Percentiles rank a stretch among this genome's conserved stretches.
These are phyloP conservation scores for Isichthys henryi DNA, from an alignment of 2,113 vertebrate species.

Conservation along the genomic window DNA sequence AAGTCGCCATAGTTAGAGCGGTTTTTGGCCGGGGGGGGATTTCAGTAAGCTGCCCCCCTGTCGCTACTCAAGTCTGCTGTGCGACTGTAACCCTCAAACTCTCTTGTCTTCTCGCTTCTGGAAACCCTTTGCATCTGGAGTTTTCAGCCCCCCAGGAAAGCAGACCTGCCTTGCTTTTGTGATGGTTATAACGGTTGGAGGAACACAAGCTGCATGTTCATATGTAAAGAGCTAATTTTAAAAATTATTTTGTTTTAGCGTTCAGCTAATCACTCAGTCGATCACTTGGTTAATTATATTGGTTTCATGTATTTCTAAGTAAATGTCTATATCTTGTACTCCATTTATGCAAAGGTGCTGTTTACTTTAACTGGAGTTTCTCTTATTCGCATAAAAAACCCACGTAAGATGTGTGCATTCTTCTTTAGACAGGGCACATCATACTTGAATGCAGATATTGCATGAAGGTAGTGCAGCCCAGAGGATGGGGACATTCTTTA, in stretches of 20 bases:
- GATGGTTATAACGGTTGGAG: not conserved
- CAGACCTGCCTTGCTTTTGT: not conserved
- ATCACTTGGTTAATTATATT: not conserved
- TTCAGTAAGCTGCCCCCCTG: not conserved
- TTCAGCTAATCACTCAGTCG: not conserved
- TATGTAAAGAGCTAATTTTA: not conserved
- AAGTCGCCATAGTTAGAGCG: not conserved
- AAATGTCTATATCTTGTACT: not conserved
- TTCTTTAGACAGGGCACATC: too few species aligned
- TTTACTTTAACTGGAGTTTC: not conserved
- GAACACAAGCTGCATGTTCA: not conserved
- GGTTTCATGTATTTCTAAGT: not conserved
- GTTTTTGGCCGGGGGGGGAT: not conserved
- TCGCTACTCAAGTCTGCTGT: not conserved
- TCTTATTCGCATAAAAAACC: not conserved
- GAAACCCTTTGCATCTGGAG: not conserved
- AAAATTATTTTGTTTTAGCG: not conserved
- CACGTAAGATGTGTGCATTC: too few species aligned
- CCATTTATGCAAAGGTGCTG: not conserved
- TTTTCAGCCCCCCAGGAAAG: not conserved
- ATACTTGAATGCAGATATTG: not conserved
- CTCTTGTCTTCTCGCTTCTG: not conserved
- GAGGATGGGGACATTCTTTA: not conserved
- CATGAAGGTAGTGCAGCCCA: not conserved
- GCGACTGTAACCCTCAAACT: not conserved